Evolutionary conservation across 2,113 vertebrate species (phyloP).

Genomic region (Hypanus sabinus): DNA sequence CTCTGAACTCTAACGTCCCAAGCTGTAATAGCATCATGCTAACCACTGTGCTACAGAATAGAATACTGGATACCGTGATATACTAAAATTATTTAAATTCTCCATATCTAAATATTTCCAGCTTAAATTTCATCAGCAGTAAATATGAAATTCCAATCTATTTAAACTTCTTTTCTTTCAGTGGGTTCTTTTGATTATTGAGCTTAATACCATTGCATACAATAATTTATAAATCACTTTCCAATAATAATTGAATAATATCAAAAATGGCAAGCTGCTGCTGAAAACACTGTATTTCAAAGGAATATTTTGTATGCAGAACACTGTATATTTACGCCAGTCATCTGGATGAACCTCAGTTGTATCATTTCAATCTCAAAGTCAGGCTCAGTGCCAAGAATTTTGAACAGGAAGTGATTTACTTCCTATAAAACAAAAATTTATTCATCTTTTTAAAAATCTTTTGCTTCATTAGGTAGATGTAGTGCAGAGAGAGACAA

Average conservation of each 20-base stretch:
- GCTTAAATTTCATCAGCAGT: neutral
- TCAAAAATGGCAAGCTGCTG: neutral
- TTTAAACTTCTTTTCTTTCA: neutral
- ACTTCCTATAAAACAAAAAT: neutral
- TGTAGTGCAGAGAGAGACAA: neutral
- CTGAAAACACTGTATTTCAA: neutral
- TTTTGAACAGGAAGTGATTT: neutral
- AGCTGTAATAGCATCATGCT: no score
- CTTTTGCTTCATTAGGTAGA: neutral
- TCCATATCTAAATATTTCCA: neutral
- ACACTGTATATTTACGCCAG: neutral
- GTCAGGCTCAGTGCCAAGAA: neutral
- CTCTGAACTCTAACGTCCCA: no score
- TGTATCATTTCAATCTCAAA: neutral
- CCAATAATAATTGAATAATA: neutral
- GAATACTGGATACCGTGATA: neutral
- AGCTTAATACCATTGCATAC: neutral
- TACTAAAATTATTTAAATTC: neutral
- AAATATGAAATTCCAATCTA: neutral
- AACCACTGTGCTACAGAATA: no score
- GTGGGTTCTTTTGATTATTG: neutral
- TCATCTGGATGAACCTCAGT: neutral
- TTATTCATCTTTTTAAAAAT: neutral
- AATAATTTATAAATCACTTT: neutral
- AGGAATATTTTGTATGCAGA: neutral